Conservation (phyloP, 2,888 invertebrate species). For the Encarsia formosa region DNA sequence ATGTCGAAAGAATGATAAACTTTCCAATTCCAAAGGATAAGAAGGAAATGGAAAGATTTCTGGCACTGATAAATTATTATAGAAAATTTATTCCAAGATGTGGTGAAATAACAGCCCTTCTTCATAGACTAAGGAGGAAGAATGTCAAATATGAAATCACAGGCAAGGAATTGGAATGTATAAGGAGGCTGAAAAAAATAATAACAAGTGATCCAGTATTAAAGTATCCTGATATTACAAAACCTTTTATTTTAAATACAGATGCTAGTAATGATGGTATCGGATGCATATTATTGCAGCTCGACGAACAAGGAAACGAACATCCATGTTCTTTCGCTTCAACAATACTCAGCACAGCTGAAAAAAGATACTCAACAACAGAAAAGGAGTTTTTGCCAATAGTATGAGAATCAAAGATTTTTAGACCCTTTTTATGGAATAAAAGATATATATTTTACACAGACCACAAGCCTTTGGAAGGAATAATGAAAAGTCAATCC, state of each 20-base stretch:
- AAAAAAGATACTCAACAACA: conserved; percentile 1
- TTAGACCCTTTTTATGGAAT: background rate
- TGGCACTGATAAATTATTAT: too few relatives aligned
- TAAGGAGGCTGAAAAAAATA: background rate
- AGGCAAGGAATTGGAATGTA: too few relatives aligned
- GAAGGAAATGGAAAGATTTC: too few relatives aligned
- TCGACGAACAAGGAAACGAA: background rate
- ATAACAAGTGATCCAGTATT: background rate
- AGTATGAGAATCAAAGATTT: background rate
- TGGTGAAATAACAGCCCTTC: too few relatives aligned
- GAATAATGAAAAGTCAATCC: background rate
- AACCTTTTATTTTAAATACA: conserved; percentile 1
- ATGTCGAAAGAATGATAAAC: too few relatives aligned
- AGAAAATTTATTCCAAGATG: too few relatives aligned
- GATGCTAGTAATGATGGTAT: conserved; percentile 1
- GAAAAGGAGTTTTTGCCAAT: conserved; percentile 6
- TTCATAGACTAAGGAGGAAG: too few relatives aligned
- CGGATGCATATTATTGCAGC: background rate
- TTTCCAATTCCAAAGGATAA: too few relatives aligned
- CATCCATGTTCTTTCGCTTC: background rate
- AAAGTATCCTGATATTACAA: background rate
- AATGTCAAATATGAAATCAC: too few relatives aligned
- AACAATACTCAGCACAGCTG: background rate
- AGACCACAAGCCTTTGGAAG: background rate
- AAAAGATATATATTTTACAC: background rate